Conservation (phyloP, 2,113 vertebrate genomes). For the Chionis minor region DNA sequence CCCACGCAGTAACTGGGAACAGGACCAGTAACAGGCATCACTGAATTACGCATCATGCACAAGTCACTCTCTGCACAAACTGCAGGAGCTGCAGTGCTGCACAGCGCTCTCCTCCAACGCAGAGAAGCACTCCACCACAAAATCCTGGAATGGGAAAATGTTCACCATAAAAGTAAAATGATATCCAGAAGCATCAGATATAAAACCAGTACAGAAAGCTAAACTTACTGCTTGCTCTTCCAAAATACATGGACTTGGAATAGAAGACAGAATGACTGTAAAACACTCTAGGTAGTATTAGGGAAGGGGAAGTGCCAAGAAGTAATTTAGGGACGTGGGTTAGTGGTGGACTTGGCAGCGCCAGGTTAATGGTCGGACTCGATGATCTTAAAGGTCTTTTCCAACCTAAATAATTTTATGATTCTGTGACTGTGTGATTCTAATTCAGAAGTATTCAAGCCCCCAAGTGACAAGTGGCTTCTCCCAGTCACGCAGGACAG, state of each 20-base stretch:
- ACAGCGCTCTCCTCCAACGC: neutral
- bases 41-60: accelerated
- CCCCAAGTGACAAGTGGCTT: neutral
- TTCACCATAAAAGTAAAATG: neutral
- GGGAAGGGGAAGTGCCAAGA: neutral
- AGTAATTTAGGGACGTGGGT: too few species aligned
- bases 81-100: neutral
- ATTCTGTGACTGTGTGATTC: too few species aligned
- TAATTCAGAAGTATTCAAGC: neutral
- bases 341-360: too few species aligned
- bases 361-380: too few species aligned
- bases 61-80: accelerated
- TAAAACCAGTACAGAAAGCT: neutral
- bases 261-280: neutral
- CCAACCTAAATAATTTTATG: too few species aligned
- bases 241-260: neutral
- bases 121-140: neutral
- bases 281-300: neutral
- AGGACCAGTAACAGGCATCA: accelerated
- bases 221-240: neutral
- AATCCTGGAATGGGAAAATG: neutral
- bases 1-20: accelerated
- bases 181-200: neutral
- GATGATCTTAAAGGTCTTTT: too few species aligned
- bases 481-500: neutral